Conservation (phyloP, 2,888 invertebrate species). For the Apotomis capreana region DNA sequence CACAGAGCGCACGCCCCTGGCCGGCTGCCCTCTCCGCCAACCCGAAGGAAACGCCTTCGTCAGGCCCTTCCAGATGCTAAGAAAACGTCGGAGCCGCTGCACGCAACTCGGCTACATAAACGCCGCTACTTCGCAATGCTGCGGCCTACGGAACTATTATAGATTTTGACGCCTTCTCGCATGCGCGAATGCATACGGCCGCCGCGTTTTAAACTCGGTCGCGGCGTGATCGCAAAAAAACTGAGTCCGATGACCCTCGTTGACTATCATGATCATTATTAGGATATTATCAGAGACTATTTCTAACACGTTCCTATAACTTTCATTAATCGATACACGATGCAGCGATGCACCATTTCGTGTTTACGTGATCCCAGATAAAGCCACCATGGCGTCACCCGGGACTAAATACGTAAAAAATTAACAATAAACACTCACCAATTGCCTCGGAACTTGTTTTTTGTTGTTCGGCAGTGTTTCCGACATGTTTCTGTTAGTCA, state of each 20-base stretch:
- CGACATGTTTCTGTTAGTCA: constrained; percentile 82
- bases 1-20: constrained; percentile 74
- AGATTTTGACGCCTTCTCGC: constrained; percentile 82
- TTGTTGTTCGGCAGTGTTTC: constrained; percentile 84
- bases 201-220: constrained; percentile 81
- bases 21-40: constrained; percentile 65
- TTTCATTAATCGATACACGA: constrained; percentile 81
- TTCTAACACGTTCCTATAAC: constrained; percentile 58
- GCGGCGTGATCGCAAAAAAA: constrained; percentile 77
- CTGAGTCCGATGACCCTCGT: constrained; percentile 72
- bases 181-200: constrained; percentile 82
- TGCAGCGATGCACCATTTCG: constrained; percentile 84
- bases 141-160: constrained; percentile 77
- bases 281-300: constrained; percentile 54
- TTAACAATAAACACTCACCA: constrained; percentile 84
- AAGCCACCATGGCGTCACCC: constrained; percentile 86
- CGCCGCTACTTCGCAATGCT: constrained; percentile 65
- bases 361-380: constrained; percentile 86
- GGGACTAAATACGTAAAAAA: constrained; percentile 82
- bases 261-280: constrained; percentile 59
- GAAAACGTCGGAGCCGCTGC: constrained; percentile 62
- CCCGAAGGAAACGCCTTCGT: constrained; percentile 79
- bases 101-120: constrained; percentile 59
- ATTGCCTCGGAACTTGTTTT: constrained; percentile 84
- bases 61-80: constrained; percentile 58